Percentiles rank a stretch among this genome's conserved stretches.
phyloP scores from a whole-genome alignment of 2,888 invertebrate species.

The Cephus nigrinus region DNA sequence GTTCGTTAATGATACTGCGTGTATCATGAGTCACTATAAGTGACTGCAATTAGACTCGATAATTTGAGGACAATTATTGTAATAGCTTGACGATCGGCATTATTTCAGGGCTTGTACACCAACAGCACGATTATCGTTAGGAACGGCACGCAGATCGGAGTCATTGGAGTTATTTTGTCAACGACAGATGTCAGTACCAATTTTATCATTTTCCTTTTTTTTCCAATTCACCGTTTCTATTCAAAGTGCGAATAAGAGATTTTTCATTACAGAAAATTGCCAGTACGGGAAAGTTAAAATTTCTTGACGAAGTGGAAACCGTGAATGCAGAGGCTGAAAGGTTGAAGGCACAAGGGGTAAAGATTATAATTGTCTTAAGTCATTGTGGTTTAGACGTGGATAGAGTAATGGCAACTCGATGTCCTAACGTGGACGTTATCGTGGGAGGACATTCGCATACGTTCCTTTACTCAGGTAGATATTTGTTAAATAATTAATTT shows the following conservation, averaged over 20 bases:
- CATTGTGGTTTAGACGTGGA: constrained; percentile 83
- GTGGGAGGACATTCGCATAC: constrained; percentile 90
- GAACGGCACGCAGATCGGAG: constrained; percentile 76
- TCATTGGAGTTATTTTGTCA: constrained; percentile 81
- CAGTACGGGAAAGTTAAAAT: constrained; percentile 74
- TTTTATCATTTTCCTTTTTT: neutral
- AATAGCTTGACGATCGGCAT: constrained; percentile 1
- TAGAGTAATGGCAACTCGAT: constrained; percentile 73
- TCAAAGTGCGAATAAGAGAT: neutral
- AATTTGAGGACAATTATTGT: neutral
- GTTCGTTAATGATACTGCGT: constrained; percentile 23
- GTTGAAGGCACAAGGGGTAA: constrained; percentile 72
- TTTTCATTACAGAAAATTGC: constrained; percentile 71
- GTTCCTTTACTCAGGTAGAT: constrained; percentile 74
- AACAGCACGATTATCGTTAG: constrained; percentile 75
- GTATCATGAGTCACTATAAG: neutral
- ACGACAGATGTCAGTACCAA: constrained; percentile 72
- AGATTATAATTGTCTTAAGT: constrained; percentile 85
- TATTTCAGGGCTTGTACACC: constrained; percentile 69
- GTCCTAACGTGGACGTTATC: constrained; percentile 80
- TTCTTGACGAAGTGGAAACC: constrained; percentile 77
- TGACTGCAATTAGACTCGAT: neutral
- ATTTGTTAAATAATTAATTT: neutral
- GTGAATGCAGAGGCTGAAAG: constrained; percentile 76
- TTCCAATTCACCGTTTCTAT: neutral